Conservation (phyloP, 2,888 invertebrate genomes). For the Temnothorax ravouxi region DNA sequence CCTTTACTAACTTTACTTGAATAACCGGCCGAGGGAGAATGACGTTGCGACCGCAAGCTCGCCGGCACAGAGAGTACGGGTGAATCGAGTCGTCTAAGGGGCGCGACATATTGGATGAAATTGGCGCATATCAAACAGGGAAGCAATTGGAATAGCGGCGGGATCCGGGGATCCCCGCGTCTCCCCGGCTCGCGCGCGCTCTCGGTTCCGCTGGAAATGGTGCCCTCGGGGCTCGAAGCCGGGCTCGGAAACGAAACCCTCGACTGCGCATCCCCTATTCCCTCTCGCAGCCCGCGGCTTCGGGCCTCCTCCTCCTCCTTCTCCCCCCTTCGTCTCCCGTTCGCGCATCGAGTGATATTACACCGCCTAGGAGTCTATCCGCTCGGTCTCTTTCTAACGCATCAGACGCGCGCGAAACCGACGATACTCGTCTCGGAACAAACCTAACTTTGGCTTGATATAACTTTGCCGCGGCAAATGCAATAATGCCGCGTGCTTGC, state of each 20-base stretch:
- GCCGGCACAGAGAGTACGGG: slow-evolving; percentile 20
- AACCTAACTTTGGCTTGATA: slow-evolving; percentile 50
- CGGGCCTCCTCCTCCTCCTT: slow-evolving; percentile 50
- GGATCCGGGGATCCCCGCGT: slow-evolving; percentile 75
- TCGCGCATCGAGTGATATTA: slow-evolving; percentile 57
- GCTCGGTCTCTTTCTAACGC: slow-evolving; percentile 32
- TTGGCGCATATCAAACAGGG: slow-evolving; percentile 85
- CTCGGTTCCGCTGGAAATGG: slow-evolving; percentile 82
- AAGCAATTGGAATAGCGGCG: slow-evolving; percentile 84
- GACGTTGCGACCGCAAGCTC: slow-evolving; percentile 27
- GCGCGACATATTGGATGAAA: slow-evolving; percentile 85
- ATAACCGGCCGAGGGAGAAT: neutral
- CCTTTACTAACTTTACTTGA: neutral
- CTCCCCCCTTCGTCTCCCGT: slow-evolving; percentile 37
- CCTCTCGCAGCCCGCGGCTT: slow-evolving; percentile 66
- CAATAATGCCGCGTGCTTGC: slow-evolving; percentile 46
- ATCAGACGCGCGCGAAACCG: slow-evolving; percentile 61
- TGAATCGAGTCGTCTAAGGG: slow-evolving; percentile 74
- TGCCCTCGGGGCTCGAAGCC: slow-evolving; percentile 82
- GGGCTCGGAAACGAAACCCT: slow-evolving; percentile 80
- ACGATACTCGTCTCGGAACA: slow-evolving; percentile 58
- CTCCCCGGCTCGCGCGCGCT: slow-evolving; percentile 74
- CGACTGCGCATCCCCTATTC: slow-evolving; percentile 75
- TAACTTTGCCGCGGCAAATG: slow-evolving; percentile 46
- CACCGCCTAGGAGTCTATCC: slow-evolving; percentile 53